phyloP scores from a whole-genome alignment of 2,113 vertebrate genomes.

The Mormyrus lacerda region DNA sequence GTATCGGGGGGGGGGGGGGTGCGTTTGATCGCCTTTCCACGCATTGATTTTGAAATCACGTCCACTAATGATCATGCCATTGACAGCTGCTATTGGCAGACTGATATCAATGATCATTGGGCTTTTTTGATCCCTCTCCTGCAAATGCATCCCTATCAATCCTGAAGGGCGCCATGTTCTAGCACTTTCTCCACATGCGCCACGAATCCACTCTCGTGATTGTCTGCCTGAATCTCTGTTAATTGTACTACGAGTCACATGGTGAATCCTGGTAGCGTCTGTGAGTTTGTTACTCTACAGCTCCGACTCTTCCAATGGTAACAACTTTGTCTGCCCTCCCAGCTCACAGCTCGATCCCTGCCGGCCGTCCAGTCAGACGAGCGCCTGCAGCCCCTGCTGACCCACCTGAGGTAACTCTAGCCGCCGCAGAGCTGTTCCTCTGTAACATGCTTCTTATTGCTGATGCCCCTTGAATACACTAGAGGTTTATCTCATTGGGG shows the following conservation, averaged over 20 bases:
- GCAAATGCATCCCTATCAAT: background rate
- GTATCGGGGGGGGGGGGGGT: background rate
- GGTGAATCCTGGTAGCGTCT: background rate
- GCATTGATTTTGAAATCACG: background rate
- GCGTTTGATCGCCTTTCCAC: background rate
- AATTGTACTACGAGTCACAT: background rate
- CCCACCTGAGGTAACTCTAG: slow-evolving; percentile 82
- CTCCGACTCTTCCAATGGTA: background rate
- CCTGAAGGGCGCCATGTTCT: background rate
- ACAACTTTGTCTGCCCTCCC: slow-evolving; percentile 3
- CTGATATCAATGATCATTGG: background rate
- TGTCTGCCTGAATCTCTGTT: background rate
- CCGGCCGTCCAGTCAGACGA: slow-evolving; percentile 88
- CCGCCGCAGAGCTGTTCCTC: background rate
- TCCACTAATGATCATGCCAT: background rate
- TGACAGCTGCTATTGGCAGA: background rate
- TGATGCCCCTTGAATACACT: background rate
- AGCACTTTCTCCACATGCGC: background rate
- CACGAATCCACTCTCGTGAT: background rate
- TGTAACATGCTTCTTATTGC: background rate
- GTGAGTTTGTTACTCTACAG: background rate
- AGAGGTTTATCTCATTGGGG: background rate
- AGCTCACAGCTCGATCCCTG: slow-evolving; percentile 86
- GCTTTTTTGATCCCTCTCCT: background rate
- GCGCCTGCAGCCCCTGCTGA: slow-evolving; percentile 91